Evolutionary conservation across 1,140 invertebrate genomes (phyloP), one percentile per base, ranked within the genome.

Genomic region (Drosophila leontia): DNA sequence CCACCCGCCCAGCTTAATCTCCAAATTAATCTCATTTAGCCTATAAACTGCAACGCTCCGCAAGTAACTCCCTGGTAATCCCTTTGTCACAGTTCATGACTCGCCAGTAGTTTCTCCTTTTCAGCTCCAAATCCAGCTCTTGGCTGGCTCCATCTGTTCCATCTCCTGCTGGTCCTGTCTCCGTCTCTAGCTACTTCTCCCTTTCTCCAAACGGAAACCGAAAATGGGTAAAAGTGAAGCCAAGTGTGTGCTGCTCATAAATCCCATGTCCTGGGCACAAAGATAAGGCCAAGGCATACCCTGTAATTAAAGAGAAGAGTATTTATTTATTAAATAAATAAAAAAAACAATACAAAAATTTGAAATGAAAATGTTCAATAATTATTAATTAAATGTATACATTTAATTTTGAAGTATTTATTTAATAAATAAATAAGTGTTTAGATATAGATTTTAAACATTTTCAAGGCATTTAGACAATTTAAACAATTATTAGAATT

Each of bases 51-150:
- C 68, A 81, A 42, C 41, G n/a, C 32, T 60, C 71, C 64, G 53
- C 32, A 72, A 78, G 77, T 78, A 83, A 83, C 80, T 83, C 78
- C 48, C 58, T 59, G 69, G 85, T 90, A 88, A 88, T 90, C 85
- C 85, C 71, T 90, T 88, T 90, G 85, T 85, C 85, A 90, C 85
- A 82, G 70, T 74, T 79, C 78, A 72, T 80, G 85, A 88, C 80
- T 84, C 69, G 69, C 50, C 84, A 81, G 65, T 69, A 81, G 78
- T 75, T 23, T 8, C 48, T 32, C 15, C n/a, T 13, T 61, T 61
- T 15, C 60, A 13, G 13, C 48, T 26, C 44, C 53, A 59, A 53
- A 37, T 34, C 17, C 23, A 41, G 32, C 42, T 67, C 58, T 47
- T 47, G 34, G 34, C 60, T 45, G 32, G 13, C 47, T 23, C 48